A percentile compares a stretch with the other conserved stretches of the same genome.
These are phyloP conservation scores for Ariopsis seemanni DNA, from an alignment of 2,113 vertebrate genomes.

Conservation along the genomic window DNA sequence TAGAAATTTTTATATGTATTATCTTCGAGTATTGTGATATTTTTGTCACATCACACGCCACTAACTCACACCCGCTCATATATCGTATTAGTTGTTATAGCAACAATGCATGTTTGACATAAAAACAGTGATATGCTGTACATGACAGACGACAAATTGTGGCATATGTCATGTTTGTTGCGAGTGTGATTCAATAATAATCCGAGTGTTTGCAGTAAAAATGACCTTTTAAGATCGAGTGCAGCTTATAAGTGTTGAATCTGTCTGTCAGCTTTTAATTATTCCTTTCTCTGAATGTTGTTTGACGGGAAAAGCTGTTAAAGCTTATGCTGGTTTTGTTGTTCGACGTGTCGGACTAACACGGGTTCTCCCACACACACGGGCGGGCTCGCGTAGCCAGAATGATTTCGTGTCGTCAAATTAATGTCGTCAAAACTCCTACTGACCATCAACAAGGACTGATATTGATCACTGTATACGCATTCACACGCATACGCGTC, in stretches of 20 bases:
- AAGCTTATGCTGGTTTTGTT: not conserved
- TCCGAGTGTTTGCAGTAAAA: not conserved
- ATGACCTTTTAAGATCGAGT: not conserved
- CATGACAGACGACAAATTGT: not conserved
- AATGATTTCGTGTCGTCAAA: not conserved
- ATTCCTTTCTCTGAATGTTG: not conserved
- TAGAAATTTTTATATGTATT: too few species aligned
- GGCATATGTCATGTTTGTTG: not conserved
- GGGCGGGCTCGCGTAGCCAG: not conserved
- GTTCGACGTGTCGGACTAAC: not conserved
- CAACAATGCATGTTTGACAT: not conserved
- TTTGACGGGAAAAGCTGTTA: not conserved
- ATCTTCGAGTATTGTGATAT: not conserved
- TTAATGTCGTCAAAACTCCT: not conserved
- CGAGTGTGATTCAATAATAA: not conserved
- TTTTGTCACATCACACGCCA: not conserved
- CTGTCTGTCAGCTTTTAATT: not conserved
- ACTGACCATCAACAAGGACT: slow-evolving; percentile 13
- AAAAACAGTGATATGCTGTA: not conserved
- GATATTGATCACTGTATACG: not conserved
- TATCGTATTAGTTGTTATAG: not conserved
- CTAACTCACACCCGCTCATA: not conserved
- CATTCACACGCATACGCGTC: not conserved
- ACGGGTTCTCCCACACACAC: not conserved
- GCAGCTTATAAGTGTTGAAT: not conserved